Percentiles rank a stretch among this genome's conserved stretches.
These are phyloP conservation scores for Pagetopsis macropterus DNA, from an alignment of 2,797 vertebrate species.

Conservation along the genomic window DNA sequence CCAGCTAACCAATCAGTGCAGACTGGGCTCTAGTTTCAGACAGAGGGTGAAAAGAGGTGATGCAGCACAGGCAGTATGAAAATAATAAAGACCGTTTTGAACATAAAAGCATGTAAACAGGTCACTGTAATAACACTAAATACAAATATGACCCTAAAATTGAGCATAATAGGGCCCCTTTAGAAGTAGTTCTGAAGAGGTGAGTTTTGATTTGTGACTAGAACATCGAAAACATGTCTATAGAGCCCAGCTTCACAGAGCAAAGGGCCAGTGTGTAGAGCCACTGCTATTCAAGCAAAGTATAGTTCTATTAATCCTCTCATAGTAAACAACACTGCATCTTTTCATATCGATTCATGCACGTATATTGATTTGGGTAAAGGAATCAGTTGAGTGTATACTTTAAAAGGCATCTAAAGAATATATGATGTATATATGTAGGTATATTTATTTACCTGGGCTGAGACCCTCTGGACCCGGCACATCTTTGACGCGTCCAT, in stretches of 20 bases:
- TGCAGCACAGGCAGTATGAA: no score
- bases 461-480: slow-evolving; percentile 80
- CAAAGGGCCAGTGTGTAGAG: background rate
- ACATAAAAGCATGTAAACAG: no score
- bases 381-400: background rate
- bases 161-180: no score
- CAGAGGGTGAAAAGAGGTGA: no score
- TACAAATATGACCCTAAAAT: no score
- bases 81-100: no score
- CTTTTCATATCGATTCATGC: background rate
- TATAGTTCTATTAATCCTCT: background rate
- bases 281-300: background rate
- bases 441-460: slow-evolving; percentile 59
- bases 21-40: no score
- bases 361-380: background rate
- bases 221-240: no score
- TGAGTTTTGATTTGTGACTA: no score
- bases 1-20: no score
- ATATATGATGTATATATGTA: background rate
- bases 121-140: no score
- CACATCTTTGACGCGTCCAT: slow-evolving; percentile 88
- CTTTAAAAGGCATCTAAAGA: background rate
- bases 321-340: background rate
- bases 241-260: background rate
- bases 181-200: no score